Evolutionary conservation across 2,113 vertebrate species (phyloP).

Genomic region (Butorides virescens): DNA sequence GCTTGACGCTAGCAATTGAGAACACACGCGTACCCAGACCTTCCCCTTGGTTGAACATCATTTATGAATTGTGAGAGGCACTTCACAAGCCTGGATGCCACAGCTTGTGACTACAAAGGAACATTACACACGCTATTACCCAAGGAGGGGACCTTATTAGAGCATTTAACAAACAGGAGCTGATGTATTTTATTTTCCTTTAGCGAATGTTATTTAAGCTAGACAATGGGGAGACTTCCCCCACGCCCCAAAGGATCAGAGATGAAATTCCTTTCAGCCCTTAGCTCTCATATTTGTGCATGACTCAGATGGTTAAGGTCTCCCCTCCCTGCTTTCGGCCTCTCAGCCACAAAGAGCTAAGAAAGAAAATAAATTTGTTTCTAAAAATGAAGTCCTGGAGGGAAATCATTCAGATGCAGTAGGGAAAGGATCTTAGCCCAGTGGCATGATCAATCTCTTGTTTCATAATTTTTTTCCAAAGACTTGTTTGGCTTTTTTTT

Average conservation of each 20-base stretch:
- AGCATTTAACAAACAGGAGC: background rate
- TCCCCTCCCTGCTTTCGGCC: conserved; percentile 29
- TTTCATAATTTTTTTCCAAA: background rate
- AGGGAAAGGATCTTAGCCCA: background rate
- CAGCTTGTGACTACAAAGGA: background rate
- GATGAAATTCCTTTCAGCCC: conserved; percentile 1
- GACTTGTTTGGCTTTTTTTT: background rate
- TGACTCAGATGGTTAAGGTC: conserved; percentile 17
- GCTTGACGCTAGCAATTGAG: accelerated
- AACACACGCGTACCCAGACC: background rate
- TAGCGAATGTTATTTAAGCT: background rate
- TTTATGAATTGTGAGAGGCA: background rate
- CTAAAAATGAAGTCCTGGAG: background rate
- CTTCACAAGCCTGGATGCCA: background rate
- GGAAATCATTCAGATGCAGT: background rate
- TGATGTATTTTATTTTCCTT: conserved; percentile 10
- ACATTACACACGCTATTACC: background rate
- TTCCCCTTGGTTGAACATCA: background rate
- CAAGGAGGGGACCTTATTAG: background rate
- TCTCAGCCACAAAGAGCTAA: background rate
- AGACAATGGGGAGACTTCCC: conserved; percentile 39
- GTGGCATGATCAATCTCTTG: background rate
- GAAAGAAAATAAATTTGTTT: background rate
- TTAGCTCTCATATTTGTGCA: background rate
- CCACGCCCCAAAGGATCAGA: background rate